These are phyloP conservation scores for Drosophila subsilvestris DNA, from an alignment of 2,888 invertebrate genomes.

Conservation along the genomic window DNA sequence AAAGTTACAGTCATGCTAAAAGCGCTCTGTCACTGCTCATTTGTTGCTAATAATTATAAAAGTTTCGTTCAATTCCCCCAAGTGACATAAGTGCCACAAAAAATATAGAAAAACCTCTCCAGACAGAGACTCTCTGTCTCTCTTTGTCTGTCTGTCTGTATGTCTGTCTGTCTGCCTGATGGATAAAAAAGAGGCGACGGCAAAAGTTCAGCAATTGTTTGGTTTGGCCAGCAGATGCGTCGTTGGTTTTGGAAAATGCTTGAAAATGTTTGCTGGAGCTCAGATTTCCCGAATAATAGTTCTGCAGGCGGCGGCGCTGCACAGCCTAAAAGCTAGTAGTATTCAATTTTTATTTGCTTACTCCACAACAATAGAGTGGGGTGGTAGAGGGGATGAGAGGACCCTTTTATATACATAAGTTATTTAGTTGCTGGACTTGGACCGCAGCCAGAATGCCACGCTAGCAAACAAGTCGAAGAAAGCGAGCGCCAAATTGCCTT, in stretches of 20 bases:
- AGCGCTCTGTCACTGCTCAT: slow-evolving; percentile 78
- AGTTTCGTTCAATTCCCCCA: slow-evolving; percentile 70
- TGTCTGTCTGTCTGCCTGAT: background rate
- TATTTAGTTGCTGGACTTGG: slow-evolving; percentile 59
- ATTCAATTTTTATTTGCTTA: slow-evolving; percentile 74
- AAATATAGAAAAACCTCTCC: slow-evolving; percentile 44
- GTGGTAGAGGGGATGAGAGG: background rate
- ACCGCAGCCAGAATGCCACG: slow-evolving; percentile 54
- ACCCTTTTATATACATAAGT: slow-evolving; percentile 53
- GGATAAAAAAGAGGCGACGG: slow-evolving; percentile 17
- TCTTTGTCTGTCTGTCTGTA: slow-evolving; percentile 27
- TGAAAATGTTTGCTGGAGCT: slow-evolving; percentile 52
- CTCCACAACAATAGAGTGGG: slow-evolving; percentile 60
- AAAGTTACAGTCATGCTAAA: slow-evolving; percentile 62
- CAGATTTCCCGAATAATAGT: slow-evolving; percentile 58
- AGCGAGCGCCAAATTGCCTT: slow-evolving; percentile 78
- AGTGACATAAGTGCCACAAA: slow-evolving; percentile 51
- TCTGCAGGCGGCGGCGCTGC: slow-evolving; percentile 29
- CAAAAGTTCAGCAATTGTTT: slow-evolving; percentile 67
- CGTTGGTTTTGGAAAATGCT: background rate
- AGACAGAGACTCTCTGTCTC: slow-evolving; percentile 40
- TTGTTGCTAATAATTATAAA: slow-evolving; percentile 80
- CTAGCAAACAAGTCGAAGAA: slow-evolving; percentile 73
- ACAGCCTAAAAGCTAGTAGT: slow-evolving; percentile 64
- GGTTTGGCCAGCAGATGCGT: slow-evolving; percentile 41